Base-by-base conservation (phyloP, 2,888 invertebrate species). In the Zygaena filipendulae region DNA sequence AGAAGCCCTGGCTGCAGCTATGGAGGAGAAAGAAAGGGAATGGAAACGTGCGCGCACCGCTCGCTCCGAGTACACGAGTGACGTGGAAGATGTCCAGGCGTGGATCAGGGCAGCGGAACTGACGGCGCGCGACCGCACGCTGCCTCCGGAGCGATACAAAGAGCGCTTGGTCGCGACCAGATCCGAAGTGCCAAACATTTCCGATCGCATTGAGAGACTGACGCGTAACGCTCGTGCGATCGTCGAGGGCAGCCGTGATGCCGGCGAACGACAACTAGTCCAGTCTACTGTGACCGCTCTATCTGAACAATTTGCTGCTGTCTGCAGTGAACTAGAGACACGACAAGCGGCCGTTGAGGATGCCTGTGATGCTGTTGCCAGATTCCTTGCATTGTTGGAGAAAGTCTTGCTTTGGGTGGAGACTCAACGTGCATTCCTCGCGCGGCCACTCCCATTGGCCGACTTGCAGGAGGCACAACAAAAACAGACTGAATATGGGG, bases 21-120 rank as follows among this genome's bases (percentile, higher is more conserved):
- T 95, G 90, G 94, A 93, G 55, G 91, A 92, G 54, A 92, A 92
- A 64, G 88, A 90, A 53, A 84, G 91, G 59, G 92, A 93, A 62
- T 90, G 91, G 72, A 92, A 92, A 62, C 87, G 92, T 39, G 95
- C 94, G 12, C 86, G 88, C 49, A 91, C 91, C 9, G 84, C 90
- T 32, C 85, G 93, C 32, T 84, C 87, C 27, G 94, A 95, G 44
- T 95, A 93, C 64, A 68, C 87, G 24, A 74, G 81, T 13, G 92
- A 91, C 51, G 88, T 91, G 13, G 92, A 92, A 42, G 87, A 87
- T 39, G 85, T 95, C 12, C 90, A 90, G 55, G 82, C 82, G 32
- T 95, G 95, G 95, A 81, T 95, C 35, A 85, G 90, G 43, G 86
- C 87, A 29, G 90, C 93, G 5, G 95, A 95, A 64, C 80, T 91